phyloP scores from a whole-genome alignment of 2,888 invertebrate genomes.

The Leucania comma region DNA sequence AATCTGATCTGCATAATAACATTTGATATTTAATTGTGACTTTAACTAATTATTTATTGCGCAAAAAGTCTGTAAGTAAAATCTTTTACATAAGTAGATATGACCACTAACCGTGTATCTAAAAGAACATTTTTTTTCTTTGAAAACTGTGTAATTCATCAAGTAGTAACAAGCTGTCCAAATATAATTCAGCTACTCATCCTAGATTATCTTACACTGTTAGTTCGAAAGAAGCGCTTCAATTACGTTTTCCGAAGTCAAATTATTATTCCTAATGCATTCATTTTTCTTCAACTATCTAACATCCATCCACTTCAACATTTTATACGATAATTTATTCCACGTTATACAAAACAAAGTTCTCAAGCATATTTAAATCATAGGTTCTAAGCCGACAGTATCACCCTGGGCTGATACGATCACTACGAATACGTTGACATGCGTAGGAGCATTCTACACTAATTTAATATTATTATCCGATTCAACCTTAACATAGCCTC shows the following conservation, averaged over 20 bases:
- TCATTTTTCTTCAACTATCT: neutral
- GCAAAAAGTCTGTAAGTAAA: too few species aligned
- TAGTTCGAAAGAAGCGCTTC: too few species aligned
- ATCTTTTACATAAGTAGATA: too few species aligned
- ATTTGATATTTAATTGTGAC: too few species aligned
- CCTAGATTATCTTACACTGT: too few species aligned
- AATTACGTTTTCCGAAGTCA: neutral
- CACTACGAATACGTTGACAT: constrained; percentile 82
- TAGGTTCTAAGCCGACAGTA: constrained; percentile 73
- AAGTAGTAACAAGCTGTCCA: too few species aligned
- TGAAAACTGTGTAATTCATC: too few species aligned
- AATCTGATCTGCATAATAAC: too few species aligned
- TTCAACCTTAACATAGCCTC: constrained; percentile 27
- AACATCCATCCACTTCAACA: neutral
- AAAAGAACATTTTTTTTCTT: too few species aligned
- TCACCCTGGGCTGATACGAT: constrained; percentile 78
- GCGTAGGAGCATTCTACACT: constrained; percentile 78
- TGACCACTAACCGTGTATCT: too few species aligned
- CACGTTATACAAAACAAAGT: constrained; percentile 57
- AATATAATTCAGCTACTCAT: too few species aligned
- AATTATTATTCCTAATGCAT: neutral
- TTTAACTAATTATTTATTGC: too few species aligned
- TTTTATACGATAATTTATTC: constrained; percentile 44
- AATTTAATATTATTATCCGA: constrained; percentile 28
- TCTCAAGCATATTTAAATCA: constrained; percentile 75